Percentiles rank a stretch among this genome's conserved stretches.
These are phyloP conservation scores for Hypsibius dujardini DNA, from an alignment of 1,140 invertebrate species.

Conservation along the genomic window DNA sequence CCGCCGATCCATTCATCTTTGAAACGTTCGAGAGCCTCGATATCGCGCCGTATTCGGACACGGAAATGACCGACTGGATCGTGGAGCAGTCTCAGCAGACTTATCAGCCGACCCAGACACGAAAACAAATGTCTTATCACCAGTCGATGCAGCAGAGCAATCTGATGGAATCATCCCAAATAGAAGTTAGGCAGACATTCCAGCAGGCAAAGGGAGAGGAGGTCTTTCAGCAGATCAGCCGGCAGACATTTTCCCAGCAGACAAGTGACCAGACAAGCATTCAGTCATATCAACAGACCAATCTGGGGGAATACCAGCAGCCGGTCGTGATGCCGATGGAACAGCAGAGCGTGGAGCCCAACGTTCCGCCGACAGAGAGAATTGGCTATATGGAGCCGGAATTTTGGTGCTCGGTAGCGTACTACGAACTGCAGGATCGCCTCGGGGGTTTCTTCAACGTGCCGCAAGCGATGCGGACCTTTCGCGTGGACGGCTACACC, in stretches of 20 bases:
- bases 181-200: neutral
- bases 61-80: no score
- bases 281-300: no score
- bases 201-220: neutral
- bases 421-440: conserved; percentile 86
- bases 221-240: neutral
- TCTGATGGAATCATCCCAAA: no score
- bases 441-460: conserved; percentile 82
- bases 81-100: no score
- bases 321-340: neutral
- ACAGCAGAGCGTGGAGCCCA: no score
- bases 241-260: neutral
- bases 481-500: conserved; percentile 2
- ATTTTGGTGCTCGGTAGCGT: conserved; percentile 94
- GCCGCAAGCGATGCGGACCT: conserved; percentile 77
- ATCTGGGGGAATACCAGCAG: no score
- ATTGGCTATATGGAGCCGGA: conserved; percentile 91
- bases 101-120: no score
- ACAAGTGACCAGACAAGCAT: conserved; percentile 3
- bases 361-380: conserved; percentile 72
- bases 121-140: no score
- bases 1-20: no score
- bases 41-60: no score
- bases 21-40: no score
- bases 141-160: no score